Conservation (phyloP, 2,888 invertebrate species). For the Plebejus melissa region DNA sequence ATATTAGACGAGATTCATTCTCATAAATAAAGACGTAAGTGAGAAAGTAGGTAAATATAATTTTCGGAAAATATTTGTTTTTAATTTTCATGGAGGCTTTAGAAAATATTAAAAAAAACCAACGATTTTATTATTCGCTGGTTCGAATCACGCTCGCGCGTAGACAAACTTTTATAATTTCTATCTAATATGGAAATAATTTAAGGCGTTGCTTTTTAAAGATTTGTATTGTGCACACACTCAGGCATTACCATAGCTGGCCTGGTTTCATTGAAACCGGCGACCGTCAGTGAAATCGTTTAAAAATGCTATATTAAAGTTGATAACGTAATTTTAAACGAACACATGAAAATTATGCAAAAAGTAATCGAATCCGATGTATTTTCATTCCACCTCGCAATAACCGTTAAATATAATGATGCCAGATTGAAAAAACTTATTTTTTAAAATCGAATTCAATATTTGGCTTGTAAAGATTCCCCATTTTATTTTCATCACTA, state of each 20-base stretch:
- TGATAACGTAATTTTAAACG: conserved; percentile 23
- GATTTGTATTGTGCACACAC: neutral
- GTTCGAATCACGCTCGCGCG: no score
- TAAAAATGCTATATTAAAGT: neutral
- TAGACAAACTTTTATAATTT: no score
- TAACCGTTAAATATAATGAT: conserved; percentile 20
- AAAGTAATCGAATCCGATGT: conserved; percentile 18
- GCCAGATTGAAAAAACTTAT: conserved; percentile 19
- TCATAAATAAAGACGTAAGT: neutral
- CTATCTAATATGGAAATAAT: no score
- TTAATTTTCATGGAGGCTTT: no score
- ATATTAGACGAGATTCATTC: neutral
- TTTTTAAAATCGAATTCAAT: conserved; percentile 16
- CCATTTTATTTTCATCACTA: conserved; percentile 7
- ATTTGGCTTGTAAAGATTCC: conserved; percentile 12
- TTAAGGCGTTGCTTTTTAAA: no score
- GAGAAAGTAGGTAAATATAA: no score
- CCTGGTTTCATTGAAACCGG: neutral
- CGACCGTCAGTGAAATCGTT: neutral
- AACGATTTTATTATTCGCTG: no score
- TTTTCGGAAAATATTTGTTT: no score
- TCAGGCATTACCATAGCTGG: neutral
- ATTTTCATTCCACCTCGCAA: conserved; percentile 22
- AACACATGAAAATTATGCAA: conserved; percentile 16
- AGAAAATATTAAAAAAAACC: no score